Evolutionary conservation across 2,888 invertebrate genomes (phyloP).

Genomic region (Slavum lentiscoides): DNA sequence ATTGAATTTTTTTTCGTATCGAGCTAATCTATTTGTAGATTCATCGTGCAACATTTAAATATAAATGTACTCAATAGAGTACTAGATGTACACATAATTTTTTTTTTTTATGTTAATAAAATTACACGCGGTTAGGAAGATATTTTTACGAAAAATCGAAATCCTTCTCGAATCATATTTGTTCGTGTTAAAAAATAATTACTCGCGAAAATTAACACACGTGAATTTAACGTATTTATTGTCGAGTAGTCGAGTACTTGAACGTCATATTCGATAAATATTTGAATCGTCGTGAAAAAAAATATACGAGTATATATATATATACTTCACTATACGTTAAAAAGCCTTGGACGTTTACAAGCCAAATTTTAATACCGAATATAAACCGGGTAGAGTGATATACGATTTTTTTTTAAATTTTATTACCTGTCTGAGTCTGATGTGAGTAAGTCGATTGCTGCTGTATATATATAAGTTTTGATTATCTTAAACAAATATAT

Average conservation of each 20-base stretch:
- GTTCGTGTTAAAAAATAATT: no score
- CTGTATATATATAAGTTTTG: background rate
- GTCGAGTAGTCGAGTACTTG: no score
- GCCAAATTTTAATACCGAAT: background rate
- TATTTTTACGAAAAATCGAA: no score
- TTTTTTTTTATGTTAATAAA: no score
- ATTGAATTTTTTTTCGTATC: no score
- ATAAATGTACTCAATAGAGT: background rate
- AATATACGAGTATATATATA: no score
- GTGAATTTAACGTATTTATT: no score
- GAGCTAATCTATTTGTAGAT: background rate
- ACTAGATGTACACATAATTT: background rate
- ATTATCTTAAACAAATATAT: slow-evolving; percentile 27
- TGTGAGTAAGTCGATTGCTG: background rate
- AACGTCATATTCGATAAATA: background rate
- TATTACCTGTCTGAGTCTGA: background rate
- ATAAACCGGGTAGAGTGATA: background rate
- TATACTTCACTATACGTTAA: background rate
- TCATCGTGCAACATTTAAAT: background rate
- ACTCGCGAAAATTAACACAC: no score
- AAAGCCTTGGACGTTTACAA: background rate
- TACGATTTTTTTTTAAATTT: background rate
- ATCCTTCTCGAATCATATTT: no score
- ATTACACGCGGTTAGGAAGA: no score
- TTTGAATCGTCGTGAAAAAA: background rate